Evolutionary conservation across 2,113 vertebrate species (phyloP).

Genomic region (Spea multiplicata): DNA sequence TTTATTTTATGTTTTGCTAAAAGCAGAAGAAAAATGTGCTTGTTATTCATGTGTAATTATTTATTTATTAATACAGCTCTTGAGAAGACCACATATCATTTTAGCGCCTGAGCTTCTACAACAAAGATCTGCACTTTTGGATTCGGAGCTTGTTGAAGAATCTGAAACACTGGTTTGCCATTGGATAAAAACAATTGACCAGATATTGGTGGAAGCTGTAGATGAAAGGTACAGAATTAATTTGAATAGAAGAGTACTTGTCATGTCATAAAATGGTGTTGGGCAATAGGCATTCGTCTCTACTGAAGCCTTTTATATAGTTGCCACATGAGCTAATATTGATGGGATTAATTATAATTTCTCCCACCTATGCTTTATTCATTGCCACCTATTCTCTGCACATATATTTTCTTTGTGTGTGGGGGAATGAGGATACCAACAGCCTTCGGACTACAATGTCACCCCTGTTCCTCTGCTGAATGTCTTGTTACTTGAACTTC

Average conservation of each 20-base stretch:
- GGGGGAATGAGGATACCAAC: too few species aligned
- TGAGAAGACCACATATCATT: slow-evolving; percentile 34
- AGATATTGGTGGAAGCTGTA: slow-evolving; percentile 35
- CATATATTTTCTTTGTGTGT: too few species aligned
- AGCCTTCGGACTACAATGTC: too few species aligned
- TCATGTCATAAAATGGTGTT: too few species aligned
- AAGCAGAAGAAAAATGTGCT: background rate
- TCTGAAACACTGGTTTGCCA: slow-evolving; percentile 38
- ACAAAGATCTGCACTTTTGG: slow-evolving; percentile 21
- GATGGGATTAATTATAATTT: too few species aligned
- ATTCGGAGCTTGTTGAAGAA: slow-evolving; percentile 37
- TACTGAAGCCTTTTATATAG: too few species aligned
- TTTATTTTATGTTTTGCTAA: background rate
- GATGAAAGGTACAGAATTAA: slow-evolving; percentile 42
- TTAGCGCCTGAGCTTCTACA: slow-evolving; percentile 36
- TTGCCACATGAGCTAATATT: too few species aligned
- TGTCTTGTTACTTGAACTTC: background rate
- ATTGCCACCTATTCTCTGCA: too few species aligned
- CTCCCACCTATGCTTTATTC: too few species aligned
- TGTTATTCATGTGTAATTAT: background rate
- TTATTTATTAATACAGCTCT: slow-evolving; percentile 26
- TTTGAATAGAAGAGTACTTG: too few species aligned
- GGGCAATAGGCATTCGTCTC: too few species aligned
- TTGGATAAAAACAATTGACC: slow-evolving; percentile 46
- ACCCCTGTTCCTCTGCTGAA: too few species aligned